Evolutionary conservation across 2,113 vertebrate genomes (phyloP).

Genomic region (Psilopsiagon aurifrons): DNA sequence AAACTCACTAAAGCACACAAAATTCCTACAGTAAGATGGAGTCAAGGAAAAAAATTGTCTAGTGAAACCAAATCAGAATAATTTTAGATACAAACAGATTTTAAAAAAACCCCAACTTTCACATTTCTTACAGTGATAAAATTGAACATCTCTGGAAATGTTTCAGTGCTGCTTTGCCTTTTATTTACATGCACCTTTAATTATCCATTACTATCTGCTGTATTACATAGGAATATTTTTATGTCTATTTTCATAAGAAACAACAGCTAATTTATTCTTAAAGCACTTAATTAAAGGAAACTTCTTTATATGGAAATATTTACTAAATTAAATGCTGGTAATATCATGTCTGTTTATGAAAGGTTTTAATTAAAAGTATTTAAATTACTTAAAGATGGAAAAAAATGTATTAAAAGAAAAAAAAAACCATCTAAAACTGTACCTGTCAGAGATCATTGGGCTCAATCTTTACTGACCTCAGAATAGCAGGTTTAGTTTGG

Average conservation of each 20-base stretch:
- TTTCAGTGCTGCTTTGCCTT: neutral
- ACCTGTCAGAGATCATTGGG: neutral
- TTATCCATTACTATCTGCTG: neutral
- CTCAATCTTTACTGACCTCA: neutral
- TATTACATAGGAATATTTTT: neutral
- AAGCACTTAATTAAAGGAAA: conserved; percentile 14
- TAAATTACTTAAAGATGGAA: neutral
- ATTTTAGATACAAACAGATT: conserved; percentile 21
- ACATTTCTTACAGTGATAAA: conserved; percentile 29
- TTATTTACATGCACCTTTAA: neutral
- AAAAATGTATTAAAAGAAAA: neutral
- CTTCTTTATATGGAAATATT: neutral
- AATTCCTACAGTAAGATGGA: conserved; percentile 7
- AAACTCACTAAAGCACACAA: conserved; percentile 24
- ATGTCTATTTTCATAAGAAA: neutral
- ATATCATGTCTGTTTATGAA: neutral
- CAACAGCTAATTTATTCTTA: neutral
- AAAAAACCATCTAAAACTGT: neutral
- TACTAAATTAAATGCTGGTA: conserved; percentile 1
- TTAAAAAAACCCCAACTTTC: neutral
- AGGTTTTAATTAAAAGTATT: conserved; percentile 32
- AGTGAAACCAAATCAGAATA: conserved; percentile 49
- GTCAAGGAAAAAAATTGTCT: neutral
- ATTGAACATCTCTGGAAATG: neutral
- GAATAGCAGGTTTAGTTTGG: neutral